phyloP scores from a whole-genome alignment of 2,888 invertebrate species.

The Abrostola triplasia region DNA sequence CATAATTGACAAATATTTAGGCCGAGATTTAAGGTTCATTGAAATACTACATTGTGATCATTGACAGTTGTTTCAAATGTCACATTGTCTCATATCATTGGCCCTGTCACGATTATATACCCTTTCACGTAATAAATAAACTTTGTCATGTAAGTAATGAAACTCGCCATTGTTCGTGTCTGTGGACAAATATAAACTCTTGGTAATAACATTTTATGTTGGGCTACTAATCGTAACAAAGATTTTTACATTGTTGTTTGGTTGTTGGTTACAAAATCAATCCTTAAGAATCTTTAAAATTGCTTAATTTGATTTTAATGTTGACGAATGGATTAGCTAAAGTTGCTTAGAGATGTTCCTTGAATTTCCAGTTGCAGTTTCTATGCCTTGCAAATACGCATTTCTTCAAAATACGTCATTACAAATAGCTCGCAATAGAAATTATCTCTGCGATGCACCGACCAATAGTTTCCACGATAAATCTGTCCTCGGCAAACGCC shows the following conservation, averaged over 20 bases:
- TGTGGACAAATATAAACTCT: conserved; percentile 53
- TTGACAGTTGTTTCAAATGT: conserved; percentile 43
- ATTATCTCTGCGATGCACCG: conserved; percentile 14
- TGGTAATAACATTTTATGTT: conserved; percentile 50
- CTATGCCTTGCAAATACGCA: background rate
- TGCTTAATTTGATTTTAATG: no score
- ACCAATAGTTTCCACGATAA: conserved; percentile 54
- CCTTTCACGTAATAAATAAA: conserved; percentile 58
- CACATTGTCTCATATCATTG: conserved; percentile 38
- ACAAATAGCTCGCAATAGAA: conserved; percentile 41
- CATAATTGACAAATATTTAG: conserved; percentile 27
- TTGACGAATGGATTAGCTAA: background rate
- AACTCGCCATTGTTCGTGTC: conserved; percentile 60
- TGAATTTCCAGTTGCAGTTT: no score
- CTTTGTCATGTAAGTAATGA: conserved; percentile 65
- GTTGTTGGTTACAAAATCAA: conserved; percentile 16
- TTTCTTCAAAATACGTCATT: conserved; percentile 10
- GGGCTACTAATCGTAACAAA: conserved; percentile 24
- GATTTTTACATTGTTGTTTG: conserved; percentile 36
- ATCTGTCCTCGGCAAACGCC: conserved; percentile 55
- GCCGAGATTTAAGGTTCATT: conserved; percentile 39
- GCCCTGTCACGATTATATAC: conserved; percentile 44
- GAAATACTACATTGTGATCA: conserved; percentile 24
- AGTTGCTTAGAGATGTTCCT: no score
- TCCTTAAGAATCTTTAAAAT: no score